Conservation (phyloP, 2,888 invertebrate species). For the Phengaris alcon region DNA sequence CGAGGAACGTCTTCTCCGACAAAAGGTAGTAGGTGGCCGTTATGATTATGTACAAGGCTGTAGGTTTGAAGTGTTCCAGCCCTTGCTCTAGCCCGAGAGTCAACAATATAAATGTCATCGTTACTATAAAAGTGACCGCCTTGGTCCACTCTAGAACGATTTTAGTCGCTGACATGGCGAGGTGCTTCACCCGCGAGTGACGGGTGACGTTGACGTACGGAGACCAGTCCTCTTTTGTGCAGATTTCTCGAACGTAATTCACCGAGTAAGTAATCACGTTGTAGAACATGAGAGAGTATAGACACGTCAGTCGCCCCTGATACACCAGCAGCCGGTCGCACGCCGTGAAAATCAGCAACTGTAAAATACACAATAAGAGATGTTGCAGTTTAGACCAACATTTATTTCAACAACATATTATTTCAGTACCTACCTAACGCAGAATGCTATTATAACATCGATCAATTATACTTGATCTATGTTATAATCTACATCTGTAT, state of each 20-base stretch:
- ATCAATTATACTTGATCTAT: no score
- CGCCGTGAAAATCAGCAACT: constrained; percentile 86
- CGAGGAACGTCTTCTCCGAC: constrained; percentile 85
- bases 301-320: constrained; percentile 81
- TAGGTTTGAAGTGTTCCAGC: constrained; percentile 85
- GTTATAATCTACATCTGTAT: no score
- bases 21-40: constrained; percentile 85
- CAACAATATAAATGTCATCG: constrained; percentile 86
- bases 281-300: constrained; percentile 90
- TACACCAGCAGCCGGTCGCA: constrained; percentile 83
- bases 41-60: constrained; percentile 81
- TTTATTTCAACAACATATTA: not conserved
- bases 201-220: constrained; percentile 86
- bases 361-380: constrained; percentile 42
- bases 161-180: constrained; percentile 90
- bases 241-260: constrained; percentile 85
- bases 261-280: constrained; percentile 89
- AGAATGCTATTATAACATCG: no score
- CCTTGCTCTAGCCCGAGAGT: constrained; percentile 88
- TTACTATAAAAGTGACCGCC: constrained; percentile 88
- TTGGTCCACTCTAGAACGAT: constrained; percentile 90
- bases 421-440: not conserved
- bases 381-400: not conserved
- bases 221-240: constrained; percentile 88
- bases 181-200: constrained; percentile 85